These are phyloP conservation scores for Hippocampus abdominalis DNA, from an alignment of 2,113 vertebrate species.

Conservation along the genomic window DNA sequence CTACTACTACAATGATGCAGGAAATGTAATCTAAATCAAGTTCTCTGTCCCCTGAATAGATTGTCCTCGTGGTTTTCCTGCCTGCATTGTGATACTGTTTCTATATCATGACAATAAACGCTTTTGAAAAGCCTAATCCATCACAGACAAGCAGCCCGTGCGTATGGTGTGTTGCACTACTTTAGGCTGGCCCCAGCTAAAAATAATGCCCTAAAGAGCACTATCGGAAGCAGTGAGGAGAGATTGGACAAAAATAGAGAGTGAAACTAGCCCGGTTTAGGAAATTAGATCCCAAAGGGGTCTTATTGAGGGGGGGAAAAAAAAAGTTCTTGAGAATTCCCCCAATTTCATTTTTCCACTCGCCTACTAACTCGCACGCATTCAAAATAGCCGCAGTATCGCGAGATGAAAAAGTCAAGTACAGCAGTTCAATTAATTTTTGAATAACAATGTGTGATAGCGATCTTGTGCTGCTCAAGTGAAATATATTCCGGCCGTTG, in stretches of 20 bases:
- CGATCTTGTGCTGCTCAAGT: conserved; percentile 39
- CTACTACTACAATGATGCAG: background rate
- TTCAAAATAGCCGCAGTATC: conserved; percentile 50
- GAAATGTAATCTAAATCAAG: background rate
- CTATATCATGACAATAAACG: background rate
- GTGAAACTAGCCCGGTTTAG: conserved; percentile 29
- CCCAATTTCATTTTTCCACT: conserved; percentile 44
- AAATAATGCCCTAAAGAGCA: conserved; percentile 52
- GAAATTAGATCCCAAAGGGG: conserved; percentile 40
- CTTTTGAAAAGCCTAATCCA: conserved; percentile 4
- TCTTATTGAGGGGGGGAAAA: conserved; percentile 30
- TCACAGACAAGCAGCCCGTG: conserved; percentile 16
- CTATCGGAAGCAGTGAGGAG: conserved; percentile 34
- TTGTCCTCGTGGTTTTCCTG: background rate
- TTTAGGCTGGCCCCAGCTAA: conserved; percentile 39
- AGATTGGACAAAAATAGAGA: conserved; percentile 32
- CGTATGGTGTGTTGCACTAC: conserved; percentile 43
- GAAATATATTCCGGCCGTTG: conserved; percentile 34
- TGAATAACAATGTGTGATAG: conserved; percentile 61
- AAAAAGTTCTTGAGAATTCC: conserved; percentile 53
- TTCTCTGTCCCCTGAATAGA: background rate
- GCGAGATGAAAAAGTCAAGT: conserved; percentile 35
- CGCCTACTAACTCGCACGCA: conserved; percentile 35
- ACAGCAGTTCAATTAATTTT: conserved; percentile 44
- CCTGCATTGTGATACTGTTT: background rate